Conservation (phyloP, 2,797 vertebrate species). For the Prionace glauca region DNA sequence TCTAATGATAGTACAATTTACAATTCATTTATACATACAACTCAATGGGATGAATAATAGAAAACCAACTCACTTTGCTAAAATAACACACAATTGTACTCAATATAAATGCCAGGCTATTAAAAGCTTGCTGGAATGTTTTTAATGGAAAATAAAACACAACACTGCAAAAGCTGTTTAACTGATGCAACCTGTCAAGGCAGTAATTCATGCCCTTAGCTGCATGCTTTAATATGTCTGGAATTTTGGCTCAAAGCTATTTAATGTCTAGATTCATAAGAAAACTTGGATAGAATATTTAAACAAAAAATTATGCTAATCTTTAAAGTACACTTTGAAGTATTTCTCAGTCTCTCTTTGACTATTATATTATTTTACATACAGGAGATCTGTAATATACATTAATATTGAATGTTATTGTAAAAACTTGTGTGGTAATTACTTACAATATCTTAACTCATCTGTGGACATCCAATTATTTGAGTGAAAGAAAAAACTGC, state of each 20-base stretch:
- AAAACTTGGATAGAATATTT: neutral
- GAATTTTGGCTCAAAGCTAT: constrained; percentile 38
- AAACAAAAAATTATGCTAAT: neutral
- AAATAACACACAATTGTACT: neutral
- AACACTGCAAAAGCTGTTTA: constrained; percentile 4
- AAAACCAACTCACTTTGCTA: neutral
- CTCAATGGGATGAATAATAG: neutral
- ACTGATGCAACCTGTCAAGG: neutral
- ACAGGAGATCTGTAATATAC: neutral
- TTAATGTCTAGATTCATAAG: constrained; percentile 37
- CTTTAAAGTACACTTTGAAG: neutral
- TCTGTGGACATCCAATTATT: neutral
- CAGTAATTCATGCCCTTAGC: constrained; percentile 29
- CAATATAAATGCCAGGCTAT: neutral
- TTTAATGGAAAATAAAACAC: neutral
- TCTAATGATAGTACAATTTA: neutral
- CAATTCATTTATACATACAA: neutral
- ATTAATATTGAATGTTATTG: neutral
- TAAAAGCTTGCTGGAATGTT: neutral
- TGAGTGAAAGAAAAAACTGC: neutral
- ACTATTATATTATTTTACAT: neutral
- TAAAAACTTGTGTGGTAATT: neutral
- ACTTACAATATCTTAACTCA: neutral
- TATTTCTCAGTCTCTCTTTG: neutral
- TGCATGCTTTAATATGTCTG: constrained; percentile 37